Evolutionary conservation across 2,797 vertebrate genomes (phyloP), one percentile per base, ranked within the genome.

Genomic region (Heliangelus exortis): DNA sequence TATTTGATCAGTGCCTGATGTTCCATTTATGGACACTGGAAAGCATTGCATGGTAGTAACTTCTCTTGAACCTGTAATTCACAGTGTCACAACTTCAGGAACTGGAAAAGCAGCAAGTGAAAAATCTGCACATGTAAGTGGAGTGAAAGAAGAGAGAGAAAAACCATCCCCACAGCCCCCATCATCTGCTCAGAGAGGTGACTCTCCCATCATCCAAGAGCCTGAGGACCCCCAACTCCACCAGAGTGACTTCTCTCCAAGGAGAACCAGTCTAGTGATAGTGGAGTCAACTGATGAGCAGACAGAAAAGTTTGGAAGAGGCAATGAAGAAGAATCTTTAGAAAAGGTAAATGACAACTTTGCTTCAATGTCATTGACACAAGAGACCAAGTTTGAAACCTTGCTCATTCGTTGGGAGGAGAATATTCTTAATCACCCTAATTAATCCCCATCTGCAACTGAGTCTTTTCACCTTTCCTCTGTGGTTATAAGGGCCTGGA

Each of bases 261-360:
- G 59, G 89, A 96, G 69, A 77, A 96, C 90, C 14, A 97, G 97
- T 54, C 96, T 98, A 1, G 94, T 98, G 4, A 97, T 98, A 48
- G 97, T 98, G 84, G 98, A 98, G 92, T 97, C 98, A 57, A 90
- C 96, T 2, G 98, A 99, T 75, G 98, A 99, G 89, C 98, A 98
- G 62, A 92, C 96, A 15, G 97, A 98, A 66, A 97, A 97, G 78
- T 95, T 95, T 57, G 97, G 96, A 93, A 98, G 96, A 81, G 97
- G 93, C 55, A 98, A 92, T 26, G 98, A 98, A 79, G 97, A 99
- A 63, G 97, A 98, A 74, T 97, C 98, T 80, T 97, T 99, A 78
- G 98, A 98, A 96, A 98, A 98, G 98, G 99, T 99, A 98, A 98
- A 96, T 81, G 36, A 12, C 11, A 43, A 31, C 34, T 68, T 29